Evolutionary conservation across 64 coral and sea anemone species (phyloP).

Genomic region (Catalaphyllia jardinei): DNA sequence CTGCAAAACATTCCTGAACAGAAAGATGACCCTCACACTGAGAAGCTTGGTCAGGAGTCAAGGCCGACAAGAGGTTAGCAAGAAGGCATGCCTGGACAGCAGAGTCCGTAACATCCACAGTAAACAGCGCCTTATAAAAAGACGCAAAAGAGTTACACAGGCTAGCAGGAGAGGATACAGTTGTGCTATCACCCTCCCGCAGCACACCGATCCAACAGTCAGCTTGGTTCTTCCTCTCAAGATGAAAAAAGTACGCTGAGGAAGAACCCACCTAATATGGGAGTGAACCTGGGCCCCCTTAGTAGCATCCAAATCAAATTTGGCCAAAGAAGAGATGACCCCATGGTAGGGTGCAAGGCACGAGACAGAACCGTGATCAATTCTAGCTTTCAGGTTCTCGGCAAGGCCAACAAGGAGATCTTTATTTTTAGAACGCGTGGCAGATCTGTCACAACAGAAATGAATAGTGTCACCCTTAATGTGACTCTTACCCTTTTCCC

Average conservation of each 20-base stretch:
- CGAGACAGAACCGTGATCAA: neutral
- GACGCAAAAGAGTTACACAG: too few species aligned
- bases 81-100: too few species aligned
- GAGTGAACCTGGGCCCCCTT: neutral
- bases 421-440: too few species aligned
- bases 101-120: too few species aligned
- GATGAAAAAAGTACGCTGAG: neutral
- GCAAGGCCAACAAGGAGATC: too few species aligned
- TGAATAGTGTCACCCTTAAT: too few species aligned
- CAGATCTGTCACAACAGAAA: too few species aligned
- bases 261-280: neutral
- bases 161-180: too few species aligned
- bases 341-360: neutral
- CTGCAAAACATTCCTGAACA: neutral
- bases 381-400: too few species aligned
- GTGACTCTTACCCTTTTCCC: too few species aligned
- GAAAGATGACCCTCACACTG: constrained; percentile 1
- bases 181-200: neutral
- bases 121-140: too few species aligned
- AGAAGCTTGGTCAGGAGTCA: neutral
- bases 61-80: too few species aligned
- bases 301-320: neutral
- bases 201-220: neutral
- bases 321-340: neutral
- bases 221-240: neutral